Percentiles rank a stretch among this genome's conserved stretches.
Conservation (phyloP, 2,888 invertebrate species). For the Chrysotoxum bicinctum region DNA sequence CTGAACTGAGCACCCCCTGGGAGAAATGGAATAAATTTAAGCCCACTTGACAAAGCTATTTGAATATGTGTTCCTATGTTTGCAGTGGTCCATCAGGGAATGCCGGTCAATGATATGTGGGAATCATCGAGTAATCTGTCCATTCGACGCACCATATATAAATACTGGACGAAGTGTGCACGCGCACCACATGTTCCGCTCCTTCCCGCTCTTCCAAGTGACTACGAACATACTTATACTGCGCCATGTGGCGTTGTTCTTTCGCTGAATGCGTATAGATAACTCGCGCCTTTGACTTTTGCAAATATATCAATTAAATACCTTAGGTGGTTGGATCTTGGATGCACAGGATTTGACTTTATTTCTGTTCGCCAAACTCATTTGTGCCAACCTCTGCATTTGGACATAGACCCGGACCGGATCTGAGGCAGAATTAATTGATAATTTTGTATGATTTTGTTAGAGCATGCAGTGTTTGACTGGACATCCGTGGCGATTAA, state of each 20-base stretch:
- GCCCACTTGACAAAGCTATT: slow-evolving; percentile 71
- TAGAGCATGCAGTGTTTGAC: slow-evolving; percentile 22
- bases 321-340: slow-evolving; percentile 55
- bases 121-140: slow-evolving; percentile 65
- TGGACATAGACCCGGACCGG: not conserved
- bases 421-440: slow-evolving; percentile 60
- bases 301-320: slow-evolving; percentile 70
- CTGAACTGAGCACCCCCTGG: slow-evolving; percentile 35
- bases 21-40: slow-evolving; percentile 61
- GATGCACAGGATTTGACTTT: slow-evolving; percentile 25
- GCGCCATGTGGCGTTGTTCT: slow-evolving; percentile 47
- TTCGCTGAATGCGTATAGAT: slow-evolving; percentile 9
- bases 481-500: slow-evolving; percentile 53
- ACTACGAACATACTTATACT: slow-evolving; percentile 16
- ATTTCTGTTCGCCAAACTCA: slow-evolving; percentile 38
- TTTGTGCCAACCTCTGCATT: slow-evolving; percentile 57
- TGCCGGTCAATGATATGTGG: slow-evolving; percentile 55
- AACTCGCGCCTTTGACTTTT: slow-evolving; percentile 26
- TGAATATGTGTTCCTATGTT: slow-evolving; percentile 35
- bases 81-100: not conserved
- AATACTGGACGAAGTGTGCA: slow-evolving; percentile 32
- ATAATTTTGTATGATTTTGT: slow-evolving; percentile 67
- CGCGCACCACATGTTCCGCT: not conserved
- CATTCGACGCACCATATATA: slow-evolving; percentile 7
- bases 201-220: slow-evolving; percentile 15